Evolutionary conservation across 1,140 invertebrate genomes (phyloP).

Genomic region (Diachasmimorpha longicaudata): DNA sequence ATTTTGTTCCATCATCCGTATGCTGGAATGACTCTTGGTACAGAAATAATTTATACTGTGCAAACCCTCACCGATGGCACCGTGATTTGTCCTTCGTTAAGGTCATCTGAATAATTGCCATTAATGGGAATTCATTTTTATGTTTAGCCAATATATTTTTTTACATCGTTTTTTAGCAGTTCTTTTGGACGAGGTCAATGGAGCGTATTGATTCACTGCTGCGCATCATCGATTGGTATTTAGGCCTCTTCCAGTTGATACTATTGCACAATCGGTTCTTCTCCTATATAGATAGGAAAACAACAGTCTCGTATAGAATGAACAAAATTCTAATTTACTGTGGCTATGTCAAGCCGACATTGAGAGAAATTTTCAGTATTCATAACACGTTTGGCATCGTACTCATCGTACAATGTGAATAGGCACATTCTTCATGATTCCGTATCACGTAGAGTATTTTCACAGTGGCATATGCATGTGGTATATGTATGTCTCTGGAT

Average conservation of each 20-base stretch:
- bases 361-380: constrained; percentile 46
- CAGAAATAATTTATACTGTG: too few relatives aligned
- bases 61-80: too few relatives aligned
- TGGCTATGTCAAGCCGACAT: constrained; percentile 33
- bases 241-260: constrained; percentile 29
- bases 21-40: too few relatives aligned
- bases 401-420: not conserved
- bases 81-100: too few relatives aligned
- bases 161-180: too few relatives aligned
- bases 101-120: too few relatives aligned
- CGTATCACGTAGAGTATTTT: not conserved
- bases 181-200: not conserved
- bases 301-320: not conserved
- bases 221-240: constrained; percentile 34
- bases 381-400: constrained; percentile 31
- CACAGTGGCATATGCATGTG: not conserved
- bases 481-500: not conserved
- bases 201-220: not conserved
- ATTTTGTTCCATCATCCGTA: too few relatives aligned
- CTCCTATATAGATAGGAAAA: not conserved
- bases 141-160: too few relatives aligned
- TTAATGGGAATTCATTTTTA: too few relatives aligned
- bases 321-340: not conserved
- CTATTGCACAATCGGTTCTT: constrained; percentile 32
- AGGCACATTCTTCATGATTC: not conserved